These are phyloP conservation scores for Petrolisthes cinctipes DNA, from an alignment of 2,888 invertebrate species.

Conservation along the genomic window DNA sequence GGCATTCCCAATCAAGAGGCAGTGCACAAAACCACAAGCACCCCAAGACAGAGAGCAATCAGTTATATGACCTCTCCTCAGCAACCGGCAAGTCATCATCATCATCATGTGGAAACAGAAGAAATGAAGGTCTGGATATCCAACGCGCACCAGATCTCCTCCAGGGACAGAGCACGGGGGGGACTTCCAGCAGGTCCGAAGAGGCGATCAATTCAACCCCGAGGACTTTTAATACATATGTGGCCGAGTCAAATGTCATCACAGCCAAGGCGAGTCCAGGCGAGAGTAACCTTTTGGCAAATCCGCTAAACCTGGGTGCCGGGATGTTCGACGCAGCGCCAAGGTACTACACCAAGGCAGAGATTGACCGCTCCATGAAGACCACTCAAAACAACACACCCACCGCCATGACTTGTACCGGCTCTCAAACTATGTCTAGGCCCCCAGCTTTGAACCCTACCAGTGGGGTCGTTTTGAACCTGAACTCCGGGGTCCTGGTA, in stretches of 20 bases:
- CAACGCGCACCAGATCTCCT: slow-evolving; percentile 3
- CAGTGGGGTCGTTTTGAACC: neutral
- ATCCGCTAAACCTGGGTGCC: neutral
- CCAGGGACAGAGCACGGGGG: neutral
- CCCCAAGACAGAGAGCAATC: neutral
- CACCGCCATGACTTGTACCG: too few relatives aligned
- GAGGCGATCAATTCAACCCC: neutral
- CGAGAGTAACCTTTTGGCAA: neutral
- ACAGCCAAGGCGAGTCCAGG: neutral
- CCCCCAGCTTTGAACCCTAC: neutral
- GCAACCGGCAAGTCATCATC: neutral
- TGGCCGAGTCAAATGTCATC: neutral
- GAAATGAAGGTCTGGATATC: neutral
- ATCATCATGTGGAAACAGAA: too few relatives aligned
- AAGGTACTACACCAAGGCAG: neutral
- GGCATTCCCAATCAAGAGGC: neutral
- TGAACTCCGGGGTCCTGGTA: neutral
- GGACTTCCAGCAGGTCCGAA: neutral
- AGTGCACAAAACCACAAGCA: neutral
- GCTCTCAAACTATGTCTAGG: neutral
- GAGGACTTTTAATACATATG: neutral
- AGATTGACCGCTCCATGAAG: neutral
- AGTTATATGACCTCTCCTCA: neutral
- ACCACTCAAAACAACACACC: neutral
- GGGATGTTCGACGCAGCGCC: neutral